Conservation (phyloP, 1,140 invertebrate genomes). For the Euura lappo region DNA sequence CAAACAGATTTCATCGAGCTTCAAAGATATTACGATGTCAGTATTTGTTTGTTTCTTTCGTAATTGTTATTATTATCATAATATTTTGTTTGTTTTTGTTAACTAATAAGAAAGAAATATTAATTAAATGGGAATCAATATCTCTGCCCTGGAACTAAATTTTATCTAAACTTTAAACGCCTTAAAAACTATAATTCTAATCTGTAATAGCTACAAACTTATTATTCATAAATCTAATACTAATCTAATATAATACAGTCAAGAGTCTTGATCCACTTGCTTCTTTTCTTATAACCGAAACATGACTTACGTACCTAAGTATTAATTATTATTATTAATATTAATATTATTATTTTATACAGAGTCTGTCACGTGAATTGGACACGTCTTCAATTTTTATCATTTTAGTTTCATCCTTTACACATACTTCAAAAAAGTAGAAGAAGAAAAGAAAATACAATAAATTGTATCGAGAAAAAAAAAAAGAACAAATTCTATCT, state of each 20-base stretch:
- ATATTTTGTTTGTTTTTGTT: conserved; percentile 8
- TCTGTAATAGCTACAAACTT: neutral
- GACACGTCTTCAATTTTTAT: no score
- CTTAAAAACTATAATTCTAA: neutral
- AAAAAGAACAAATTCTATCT: neutral
- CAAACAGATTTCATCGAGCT: conserved; percentile 27
- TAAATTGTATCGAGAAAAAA: neutral
- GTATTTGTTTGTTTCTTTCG: neutral
- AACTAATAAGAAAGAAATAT: no score
- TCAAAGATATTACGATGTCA: conserved; percentile 33
- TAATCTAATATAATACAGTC: conserved; percentile 46
- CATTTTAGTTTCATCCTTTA: neutral
- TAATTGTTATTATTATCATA: no score
- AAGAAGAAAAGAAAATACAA: conserved; percentile 21
- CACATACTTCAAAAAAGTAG: conserved; percentile 16
- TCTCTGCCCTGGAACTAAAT: neutral
- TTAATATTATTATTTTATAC: conserved; percentile 42
- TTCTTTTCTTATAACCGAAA: conserved; percentile 30
- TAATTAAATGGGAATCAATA: neutral
- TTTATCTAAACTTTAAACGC: neutral
- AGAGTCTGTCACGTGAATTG: neutral
- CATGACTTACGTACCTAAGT: conserved; percentile 43
- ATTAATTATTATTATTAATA: conserved; percentile 30
- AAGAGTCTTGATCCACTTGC: conserved; percentile 31
- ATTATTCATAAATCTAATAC: conserved; percentile 22